These are phyloP conservation scores for Gymnosoma rotundatum DNA, from an alignment of 2,888 invertebrate species.

Conservation along the genomic window DNA sequence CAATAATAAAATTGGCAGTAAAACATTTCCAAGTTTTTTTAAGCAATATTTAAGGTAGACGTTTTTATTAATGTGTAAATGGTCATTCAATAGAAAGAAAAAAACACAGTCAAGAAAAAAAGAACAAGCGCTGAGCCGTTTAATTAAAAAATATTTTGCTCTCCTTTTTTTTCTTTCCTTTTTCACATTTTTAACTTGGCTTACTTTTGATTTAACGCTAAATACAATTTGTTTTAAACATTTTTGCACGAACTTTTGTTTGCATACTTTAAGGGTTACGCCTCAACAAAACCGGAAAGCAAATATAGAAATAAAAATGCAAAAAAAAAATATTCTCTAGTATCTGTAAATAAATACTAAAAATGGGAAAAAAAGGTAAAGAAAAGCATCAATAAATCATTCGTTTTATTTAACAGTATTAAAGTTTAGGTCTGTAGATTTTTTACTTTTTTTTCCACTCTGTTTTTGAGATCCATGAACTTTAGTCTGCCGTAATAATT, in stretches of 20 bases:
- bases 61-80: slow-evolving; percentile 39
- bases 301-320: neutral
- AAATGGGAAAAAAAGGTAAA: slow-evolving; percentile 28
- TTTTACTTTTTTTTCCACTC: slow-evolving; percentile 4
- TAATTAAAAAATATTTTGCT: slow-evolving; percentile 56
- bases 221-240: neutral
- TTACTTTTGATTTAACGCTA: slow-evolving; percentile 14
- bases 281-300: neutral
- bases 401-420: slow-evolving; percentile 39
- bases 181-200: slow-evolving; percentile 47
- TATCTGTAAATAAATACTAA: slow-evolving; percentile 30
- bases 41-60: slow-evolving; percentile 8
- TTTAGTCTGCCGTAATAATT: slow-evolving; percentile 43
- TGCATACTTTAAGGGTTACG: slow-evolving; percentile 48
- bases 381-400: slow-evolving; percentile 59
- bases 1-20: neutral
- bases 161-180: neutral
- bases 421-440: slow-evolving; percentile 5
- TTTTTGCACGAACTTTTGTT: slow-evolving; percentile 24
- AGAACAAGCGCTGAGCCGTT: slow-evolving; percentile 50
- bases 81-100: slow-evolving; percentile 41
- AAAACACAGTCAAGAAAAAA: neutral
- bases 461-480: slow-evolving; percentile 54
- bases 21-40: neutral
- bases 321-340: neutral